These are phyloP conservation scores for Dendrocincla tyrannina DNA, from an alignment of 2,797 vertebrate genomes.

Conservation along the genomic window DNA sequence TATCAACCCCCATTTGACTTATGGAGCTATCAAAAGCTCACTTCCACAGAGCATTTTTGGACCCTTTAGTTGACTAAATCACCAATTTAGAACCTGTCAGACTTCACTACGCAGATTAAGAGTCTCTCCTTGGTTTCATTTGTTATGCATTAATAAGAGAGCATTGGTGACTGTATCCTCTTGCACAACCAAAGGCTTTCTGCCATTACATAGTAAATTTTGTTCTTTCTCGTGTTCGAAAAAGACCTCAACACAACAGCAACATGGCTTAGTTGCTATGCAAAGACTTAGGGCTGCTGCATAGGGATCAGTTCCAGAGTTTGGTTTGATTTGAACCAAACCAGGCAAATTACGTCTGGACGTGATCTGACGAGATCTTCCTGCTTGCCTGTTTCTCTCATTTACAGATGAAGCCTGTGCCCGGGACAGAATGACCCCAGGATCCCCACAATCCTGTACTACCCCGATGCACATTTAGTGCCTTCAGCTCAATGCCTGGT, in stretches of 20 bases:
- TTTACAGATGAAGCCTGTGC: not conserved
- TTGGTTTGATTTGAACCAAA: conserved; percentile 64
- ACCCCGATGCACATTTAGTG: not conserved
- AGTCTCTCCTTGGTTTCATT: conserved; percentile 67
- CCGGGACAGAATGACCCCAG: not conserved
- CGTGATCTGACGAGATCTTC: conserved; percentile 55
- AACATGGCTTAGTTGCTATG: conserved; percentile 72
- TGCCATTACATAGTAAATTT: conserved; percentile 72
- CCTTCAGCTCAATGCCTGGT: not conserved
- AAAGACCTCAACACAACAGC: conserved; percentile 17
- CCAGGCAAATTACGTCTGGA: conserved; percentile 49
- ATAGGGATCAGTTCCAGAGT: conserved; percentile 73
- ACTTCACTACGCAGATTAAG: conserved; percentile 68
- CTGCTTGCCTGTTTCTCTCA: conserved; percentile 33
- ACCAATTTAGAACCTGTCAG: conserved; percentile 67
- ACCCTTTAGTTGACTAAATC: conserved; percentile 58
- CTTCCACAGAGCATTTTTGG: conserved; percentile 65
- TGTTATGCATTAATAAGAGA: conserved; percentile 70
- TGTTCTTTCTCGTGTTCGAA: conserved; percentile 24
- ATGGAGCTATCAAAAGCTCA: conserved; percentile 62
- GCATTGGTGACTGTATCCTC: conserved; percentile 8
- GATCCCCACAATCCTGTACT: not conserved
- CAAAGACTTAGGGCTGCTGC: conserved; percentile 58
- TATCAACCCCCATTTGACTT: conserved; percentile 59
- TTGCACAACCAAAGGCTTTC: conserved; percentile 28